Conservation (phyloP, 1,140 invertebrate species). For the Samia ricini region DNA sequence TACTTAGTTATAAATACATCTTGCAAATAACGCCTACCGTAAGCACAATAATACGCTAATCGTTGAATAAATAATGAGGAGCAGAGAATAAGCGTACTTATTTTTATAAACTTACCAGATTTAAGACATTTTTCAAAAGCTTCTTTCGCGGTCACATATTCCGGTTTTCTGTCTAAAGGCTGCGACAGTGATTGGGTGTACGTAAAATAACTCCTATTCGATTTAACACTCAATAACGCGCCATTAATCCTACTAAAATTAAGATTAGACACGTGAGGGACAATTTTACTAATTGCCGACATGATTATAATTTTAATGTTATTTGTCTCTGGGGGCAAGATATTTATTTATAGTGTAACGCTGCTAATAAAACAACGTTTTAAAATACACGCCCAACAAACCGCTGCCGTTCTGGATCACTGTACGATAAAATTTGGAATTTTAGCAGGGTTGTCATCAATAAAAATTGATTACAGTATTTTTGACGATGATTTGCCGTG, state of each 20-base stretch:
- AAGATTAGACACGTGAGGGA: conserved; percentile 46
- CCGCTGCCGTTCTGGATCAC: not conserved
- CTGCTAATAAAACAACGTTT: not conserved
- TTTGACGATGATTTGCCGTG: no score
- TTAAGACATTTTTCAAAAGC: conserved; percentile 77
- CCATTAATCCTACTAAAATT: conserved; percentile 52
- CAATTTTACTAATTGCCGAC: conserved; percentile 62
- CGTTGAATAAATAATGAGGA: not conserved
- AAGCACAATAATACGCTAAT: not conserved
- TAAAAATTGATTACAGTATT: not conserved
- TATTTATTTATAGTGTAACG: not conserved
- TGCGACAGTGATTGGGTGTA: conserved; percentile 78
- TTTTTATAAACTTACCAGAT: conserved; percentile 65
- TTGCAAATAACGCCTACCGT: no score
- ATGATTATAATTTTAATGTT: conserved; percentile 25
- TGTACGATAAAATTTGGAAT: not conserved
- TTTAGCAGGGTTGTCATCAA: no score
- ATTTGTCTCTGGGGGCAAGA: not conserved
- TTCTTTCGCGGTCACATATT: conserved; percentile 70
- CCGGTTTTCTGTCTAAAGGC: conserved; percentile 74
- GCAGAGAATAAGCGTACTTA: not conserved
- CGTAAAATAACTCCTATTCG: conserved; percentile 75
- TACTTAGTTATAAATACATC: no score
- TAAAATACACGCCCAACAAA: not conserved
- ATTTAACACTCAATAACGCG: conserved; percentile 47